Evolutionary conservation across 2,113 vertebrate species (phyloP), one percentile per base, ranked within the genome.

Genomic region (Galeopterus variegatus): DNA sequence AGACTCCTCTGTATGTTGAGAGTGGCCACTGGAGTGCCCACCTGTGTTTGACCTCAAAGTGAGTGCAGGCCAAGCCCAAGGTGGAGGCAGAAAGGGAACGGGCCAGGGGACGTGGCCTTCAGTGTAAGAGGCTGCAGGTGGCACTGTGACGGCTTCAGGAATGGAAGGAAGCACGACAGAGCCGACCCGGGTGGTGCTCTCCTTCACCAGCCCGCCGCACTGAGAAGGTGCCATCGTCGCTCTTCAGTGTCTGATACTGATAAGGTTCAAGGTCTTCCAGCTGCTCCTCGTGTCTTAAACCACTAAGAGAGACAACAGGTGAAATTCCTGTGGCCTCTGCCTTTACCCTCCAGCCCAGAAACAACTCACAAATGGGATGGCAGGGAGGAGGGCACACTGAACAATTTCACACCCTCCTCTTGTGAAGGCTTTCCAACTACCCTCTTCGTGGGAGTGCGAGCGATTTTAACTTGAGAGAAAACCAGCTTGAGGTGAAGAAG

Each of bases 81-180:
- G 84, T 70, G 73, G 56, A 85, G n/a, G 45, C 6, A 65, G n/a
- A 84, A 56, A 87, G 33, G 23, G 12, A 60, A 26, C 1, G 2
- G 15, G 54, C 28, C 26, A 54, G 73, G 36, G 15, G 50, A 36
- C 5, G 8, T 54, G 18, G 28, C 26, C 7, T 50, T 45, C 73
- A 76, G 48, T 2, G 4, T 48, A 58, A 86, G 60, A 88, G 89
- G n/a, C 26, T 45, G 8, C 23, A 19, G 77, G 90, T 33, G 11
- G n/a, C 28, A 7, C 24, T 4, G 6, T 8, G n/a, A 84, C 17
- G 62, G 36, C n/a, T 77, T 64, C 18, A 54, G 41, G 88, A 86
- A n/a, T 0, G 1, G 65, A 70, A 65, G 64, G 9, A 41, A 84
- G 48, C 19, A 0, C 2, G 17, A 26, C 0, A 3, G 14, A 65